Evolutionary conservation across 2,888 invertebrate species (phyloP), one percentile per base, ranked within the genome.

Genomic region (Drosophila antonietae): DNA sequence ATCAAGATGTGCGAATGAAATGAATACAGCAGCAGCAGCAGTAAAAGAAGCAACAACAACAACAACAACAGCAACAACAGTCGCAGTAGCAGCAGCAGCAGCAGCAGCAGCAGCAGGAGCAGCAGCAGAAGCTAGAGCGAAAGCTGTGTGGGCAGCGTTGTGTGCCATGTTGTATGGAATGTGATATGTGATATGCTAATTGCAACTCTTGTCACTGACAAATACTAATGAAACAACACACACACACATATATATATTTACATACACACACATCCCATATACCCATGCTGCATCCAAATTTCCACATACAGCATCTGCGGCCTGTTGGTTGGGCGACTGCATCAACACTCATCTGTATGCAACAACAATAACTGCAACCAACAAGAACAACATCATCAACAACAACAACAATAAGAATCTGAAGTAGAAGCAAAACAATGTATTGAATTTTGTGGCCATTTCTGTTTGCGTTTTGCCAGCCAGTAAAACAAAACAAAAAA

Each of bases 361-460:
- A 73, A 23, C 55, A 52, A 56, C 49, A 49, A 23, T 47, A 56
- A 35, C 37, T 46, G 37, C 28, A 63, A 47, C n/a, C 49, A 28
- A 3, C 62, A 67, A 47, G 46, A 47, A 3, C 65, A 67, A 41
- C 51, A 66, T 31, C 57, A 66, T 28, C 49, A 72, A 2, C 52
- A 52, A 8, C 37, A 57, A 37, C 59, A 70, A 44, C 61, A 66
- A 35, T 44, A 73, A 43, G 46, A 73, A 60, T 23, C 61, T 47
- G 78, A 73, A 72, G 44, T 35, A 67, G 44, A 59, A 52, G 78
- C 69, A 75, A 80, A 68, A 56, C 61, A 78, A 79, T 68, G 70
- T 81, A 84, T 85, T 85, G 80, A 88, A 83, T 87, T 80, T 83
- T 84, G 83, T 83, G 83, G 83, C 88, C 83, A 83, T 83, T 82